Conservation (phyloP, 2,888 invertebrate genomes). For the Julus scandinavius region DNA sequence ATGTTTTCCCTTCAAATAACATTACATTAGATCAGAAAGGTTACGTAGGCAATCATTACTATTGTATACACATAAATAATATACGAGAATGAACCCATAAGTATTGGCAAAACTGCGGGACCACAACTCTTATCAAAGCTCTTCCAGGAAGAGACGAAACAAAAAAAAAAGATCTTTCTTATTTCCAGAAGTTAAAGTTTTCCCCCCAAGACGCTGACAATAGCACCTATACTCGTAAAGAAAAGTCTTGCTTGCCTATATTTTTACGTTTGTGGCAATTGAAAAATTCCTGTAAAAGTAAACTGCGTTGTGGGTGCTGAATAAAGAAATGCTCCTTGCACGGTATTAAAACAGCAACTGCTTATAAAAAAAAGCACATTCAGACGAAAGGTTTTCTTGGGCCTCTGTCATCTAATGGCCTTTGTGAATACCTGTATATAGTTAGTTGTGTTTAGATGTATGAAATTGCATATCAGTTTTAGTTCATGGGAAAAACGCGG, state of each 20-base stretch:
- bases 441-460: neutral
- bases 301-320: neutral
- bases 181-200: neutral
- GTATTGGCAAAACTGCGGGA: no score
- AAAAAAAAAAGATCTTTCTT: neutral
- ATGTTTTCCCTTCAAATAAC: no score
- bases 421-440: neutral
- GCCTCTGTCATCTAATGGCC: neutral
- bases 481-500: slow-evolving; percentile 30
- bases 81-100: no score
- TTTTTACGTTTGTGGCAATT: slow-evolving; percentile 31
- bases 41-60: no score
- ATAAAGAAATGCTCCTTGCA: neutral
- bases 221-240: neutral
- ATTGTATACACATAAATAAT: no score
- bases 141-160: neutral
- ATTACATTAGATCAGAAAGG: no score
- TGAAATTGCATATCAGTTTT: slow-evolving; percentile 22
- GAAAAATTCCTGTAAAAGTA: slow-evolving; percentile 8
- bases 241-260: neutral
- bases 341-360: slow-evolving; percentile 34
- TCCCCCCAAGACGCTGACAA: neutral
- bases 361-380: slow-evolving; percentile 13
- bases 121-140: neutral
- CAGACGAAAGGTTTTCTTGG: neutral